Conservation (phyloP, 2,888 invertebrate species). For the Hydrotaea cyrtoneurina region DNA sequence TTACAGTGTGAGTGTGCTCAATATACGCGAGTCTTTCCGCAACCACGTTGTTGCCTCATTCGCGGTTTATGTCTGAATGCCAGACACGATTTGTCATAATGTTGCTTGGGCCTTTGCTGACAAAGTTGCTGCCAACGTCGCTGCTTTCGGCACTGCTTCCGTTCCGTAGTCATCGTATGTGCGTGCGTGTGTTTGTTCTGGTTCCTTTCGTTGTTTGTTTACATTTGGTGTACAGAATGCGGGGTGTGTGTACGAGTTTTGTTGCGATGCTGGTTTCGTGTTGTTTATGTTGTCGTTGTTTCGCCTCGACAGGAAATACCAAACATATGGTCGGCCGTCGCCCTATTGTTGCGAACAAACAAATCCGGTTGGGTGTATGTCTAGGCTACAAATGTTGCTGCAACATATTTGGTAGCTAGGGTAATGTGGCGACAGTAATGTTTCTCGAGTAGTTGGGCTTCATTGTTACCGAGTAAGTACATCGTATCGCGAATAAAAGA, state of each 20-base stretch:
- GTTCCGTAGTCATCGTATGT: not conserved
- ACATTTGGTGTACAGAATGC: not conserved
- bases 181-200: slow-evolving; percentile 25
- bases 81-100: slow-evolving; percentile 39
- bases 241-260: slow-evolving; percentile 34
- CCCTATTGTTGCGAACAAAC: not conserved
- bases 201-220: slow-evolving; percentile 21
- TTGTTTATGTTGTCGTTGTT: slow-evolving; percentile 19
- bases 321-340: slow-evolving; percentile 20
- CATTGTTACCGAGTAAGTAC: no score
- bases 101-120: not conserved
- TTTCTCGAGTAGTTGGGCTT: no score
- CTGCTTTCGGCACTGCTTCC: slow-evolving; percentile 10
- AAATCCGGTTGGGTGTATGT: slow-evolving; percentile 29
- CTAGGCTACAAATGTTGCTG: slow-evolving; percentile 34
- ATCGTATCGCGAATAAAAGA: no score
- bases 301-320: slow-evolving; percentile 47
- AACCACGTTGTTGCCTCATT: slow-evolving; percentile 59
- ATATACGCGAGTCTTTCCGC: slow-evolving; percentile 50
- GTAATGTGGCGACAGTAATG: no score
- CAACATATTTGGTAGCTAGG: not conserved
- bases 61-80: slow-evolving; percentile 54
- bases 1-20: not conserved
- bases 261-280: slow-evolving; percentile 34
- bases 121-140: slow-evolving; percentile 5